Base-by-base conservation (phyloP, 2,888 invertebrate species). In the Aplocera efformata region DNA sequence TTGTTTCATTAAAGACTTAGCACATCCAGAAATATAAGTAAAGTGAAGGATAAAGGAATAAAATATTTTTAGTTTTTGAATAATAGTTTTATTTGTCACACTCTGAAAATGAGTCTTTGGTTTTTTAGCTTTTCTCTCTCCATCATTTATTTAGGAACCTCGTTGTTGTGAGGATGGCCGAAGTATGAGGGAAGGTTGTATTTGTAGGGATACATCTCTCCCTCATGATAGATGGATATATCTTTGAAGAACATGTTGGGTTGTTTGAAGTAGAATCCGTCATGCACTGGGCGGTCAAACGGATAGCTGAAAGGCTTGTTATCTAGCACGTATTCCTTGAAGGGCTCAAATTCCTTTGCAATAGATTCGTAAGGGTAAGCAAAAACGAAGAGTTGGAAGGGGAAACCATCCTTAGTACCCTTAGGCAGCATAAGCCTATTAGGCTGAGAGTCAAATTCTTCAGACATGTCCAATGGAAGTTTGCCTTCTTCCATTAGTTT, bases 351-450 rank as follows among this genome's bases (percentile, higher is more conserved):
- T 10, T 71, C 68, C 31, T 86, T 82, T 21, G 80, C 67, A 6
- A 76, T 70, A 30, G 82, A 75, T 25, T 78, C 73, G 58, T 81
- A 88, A 29, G 91, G 91, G 55, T 89, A 90, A 10, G 91, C 88
- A 32, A 92, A 88, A 35, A 92, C 90, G 74, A 90, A 92, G 45
- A 94, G 61, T 56, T 91, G 91, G 84, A 90, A 90, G 34, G 90
- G 90, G 76, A 90, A 89, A 35, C 95, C 95, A 49, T 90, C 90
- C 24, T 77, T 79, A 54, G 88, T 91, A 65, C 95, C 95, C 67
- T 89, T 93, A 23, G 95, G 95, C 42, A 95, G 73, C 63, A 94
- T 78, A 33, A 94, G 79, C 51, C 93, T 91, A 45, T 90, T 88
- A 2, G 94, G 94, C 79, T 92, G 89, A 34, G 90, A 90, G 49